Evolutionary conservation across 2,113 vertebrate genomes (phyloP).

Genomic region (Planiliza haematocheilus): DNA sequence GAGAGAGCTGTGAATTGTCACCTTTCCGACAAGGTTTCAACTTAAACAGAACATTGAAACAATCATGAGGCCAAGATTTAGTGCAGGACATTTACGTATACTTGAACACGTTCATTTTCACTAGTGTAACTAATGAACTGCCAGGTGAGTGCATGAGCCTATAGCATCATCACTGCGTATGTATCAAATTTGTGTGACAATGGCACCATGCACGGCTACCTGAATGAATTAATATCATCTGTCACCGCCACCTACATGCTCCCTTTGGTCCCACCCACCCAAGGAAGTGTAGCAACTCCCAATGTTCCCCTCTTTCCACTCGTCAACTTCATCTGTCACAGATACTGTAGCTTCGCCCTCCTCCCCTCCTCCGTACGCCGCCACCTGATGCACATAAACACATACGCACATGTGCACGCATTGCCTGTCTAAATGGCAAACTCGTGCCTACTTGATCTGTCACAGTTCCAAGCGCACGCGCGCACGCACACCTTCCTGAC

Average conservation of each 20-base stretch:
- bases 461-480: constrained; percentile 53
- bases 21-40: too few relatives aligned
- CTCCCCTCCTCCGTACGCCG: constrained; percentile 26
- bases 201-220: constrained; percentile 60
- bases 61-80: too few relatives aligned
- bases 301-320: constrained; percentile 59
- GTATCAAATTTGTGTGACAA: constrained; percentile 60
- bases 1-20: too few relatives aligned
- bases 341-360: constrained; percentile 50
- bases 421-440: constrained; percentile 62
- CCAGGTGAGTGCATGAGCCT: constrained; percentile 16
- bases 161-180: constrained; percentile 24
- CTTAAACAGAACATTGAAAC: too few relatives aligned
- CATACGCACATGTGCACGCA: not conserved
- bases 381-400: constrained; percentile 51
- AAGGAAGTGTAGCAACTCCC: constrained; percentile 59
- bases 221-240: constrained; percentile 79
- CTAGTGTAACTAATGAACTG: not conserved
- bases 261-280: constrained; percentile 67
- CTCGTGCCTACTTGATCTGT: constrained; percentile 65
- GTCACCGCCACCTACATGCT: constrained; percentile 70
- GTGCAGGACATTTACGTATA: too few relatives aligned
- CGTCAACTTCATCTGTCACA: constrained; percentile 75
- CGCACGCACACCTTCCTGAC: constrained; percentile 63
- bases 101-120: too few relatives aligned